Evolutionary conservation across 1,140 invertebrate species (phyloP), one percentile per base, ranked within the genome.

Genomic region (Brachionus manjavacas): DNA sequence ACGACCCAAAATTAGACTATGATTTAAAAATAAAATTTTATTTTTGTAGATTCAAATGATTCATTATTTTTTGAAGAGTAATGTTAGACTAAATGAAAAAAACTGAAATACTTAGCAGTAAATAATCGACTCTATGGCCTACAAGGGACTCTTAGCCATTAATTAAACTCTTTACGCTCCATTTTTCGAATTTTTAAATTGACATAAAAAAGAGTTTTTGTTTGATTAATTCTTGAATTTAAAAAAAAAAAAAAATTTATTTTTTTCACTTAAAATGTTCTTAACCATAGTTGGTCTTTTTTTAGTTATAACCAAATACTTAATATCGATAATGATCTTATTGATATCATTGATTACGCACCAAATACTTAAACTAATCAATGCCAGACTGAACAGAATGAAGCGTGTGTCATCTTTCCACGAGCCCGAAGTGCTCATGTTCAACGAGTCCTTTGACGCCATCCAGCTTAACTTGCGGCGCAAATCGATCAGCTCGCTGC

Each of bases 201-300:
- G 16, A 72, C 16, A 39, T 39, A 41, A 43, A 41, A 31, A 35
- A 35, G 4, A 35, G 68, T 72, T 72, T 72, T 72, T 72, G 8
- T 16, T 72, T 7, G 20, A 41, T 72, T 7, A 39, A 41, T 72
- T 60, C 52, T 60, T 60, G 52, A 60, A 20, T 60, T 60, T 25
- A 20, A 20, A 28, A 14, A 11, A 9, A 68, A 28, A 68, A 25
- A 68, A 68, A 4, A 9, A 35, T 68, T 31, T 31, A 35, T 25
- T 35, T 35, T 35, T 35, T 35, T 35, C 31, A 35, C 6, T 6
- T 35, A 74, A 49, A 76, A 76, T 76, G 64, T 68, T 81, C 23
- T 81, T 81, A 64, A 81, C 35, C 35, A 64, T 81, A 23, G 52
- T 81, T 81, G 79, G 64, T 81, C 14, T 81, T 31, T 60, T 81